Evolutionary conservation across 2,113 vertebrate genomes (phyloP), one percentile per base, ranked within the genome.

Genomic region (Rhagologus leucostigma): DNA sequence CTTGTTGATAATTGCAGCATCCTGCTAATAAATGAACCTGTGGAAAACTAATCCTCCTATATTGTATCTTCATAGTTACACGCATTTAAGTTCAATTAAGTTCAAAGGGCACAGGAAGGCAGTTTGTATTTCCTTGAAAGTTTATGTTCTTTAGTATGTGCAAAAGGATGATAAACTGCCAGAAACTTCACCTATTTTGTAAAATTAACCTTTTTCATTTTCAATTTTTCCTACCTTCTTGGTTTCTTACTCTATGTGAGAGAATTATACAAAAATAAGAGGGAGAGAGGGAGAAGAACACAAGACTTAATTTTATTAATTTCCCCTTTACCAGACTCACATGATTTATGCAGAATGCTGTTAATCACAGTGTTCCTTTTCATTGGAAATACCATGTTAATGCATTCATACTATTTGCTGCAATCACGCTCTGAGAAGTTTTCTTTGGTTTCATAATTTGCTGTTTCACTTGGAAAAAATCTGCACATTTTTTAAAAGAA

Each of bases 11-110:
- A 94, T 60, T 90, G 85, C 94, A 96, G 93, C 90, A 71, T 96
- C 92, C 91, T 96, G 95, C 95, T 97, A 97, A 97, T 97, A 97
- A 97, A 97, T 93, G 96, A 98, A 97, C 91, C 92, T 96, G 80
- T 89, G 95, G 89, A 97, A 96, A 96, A 97, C 76, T 79, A 96
- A 97, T 96, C 95, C 95, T 96, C 93, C 78, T 79, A 11, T 80
- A 62, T 42, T 94, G 92, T 97, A 83, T 96, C 91, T 96, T 96
- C 91, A 63, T 77, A 96, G 93, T 94, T 97, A 68, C 67, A 84
- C 65, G 95, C n/a, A 50, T 33, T 84, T 90, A 70, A 85, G 23
- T 92, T 94, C 73, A 89, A 22, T 92, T 75, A 90, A 93, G 90
- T 96, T 94, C 96, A 97, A 93, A 97, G 96, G 91, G 96, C 89